Conservation (phyloP, 2,797 vertebrate genomes). For the Sorex maritimensis region DNA sequence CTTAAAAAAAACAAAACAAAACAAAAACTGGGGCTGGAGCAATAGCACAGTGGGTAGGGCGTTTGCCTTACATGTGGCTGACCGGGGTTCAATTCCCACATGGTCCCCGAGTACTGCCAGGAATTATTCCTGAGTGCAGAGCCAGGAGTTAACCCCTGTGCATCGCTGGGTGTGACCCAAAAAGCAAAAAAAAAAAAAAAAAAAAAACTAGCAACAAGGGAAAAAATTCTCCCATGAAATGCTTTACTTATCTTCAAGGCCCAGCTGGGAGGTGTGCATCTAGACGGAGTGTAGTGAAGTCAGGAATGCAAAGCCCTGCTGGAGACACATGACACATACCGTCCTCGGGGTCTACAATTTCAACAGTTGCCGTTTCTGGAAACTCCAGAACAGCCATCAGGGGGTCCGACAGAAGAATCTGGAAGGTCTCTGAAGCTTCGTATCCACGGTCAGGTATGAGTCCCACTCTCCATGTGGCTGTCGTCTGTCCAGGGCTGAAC, state of each 20-base stretch:
- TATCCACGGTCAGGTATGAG: constrained; percentile 94
- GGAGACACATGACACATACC: constrained; percentile 88
- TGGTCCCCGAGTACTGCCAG: too few species aligned
- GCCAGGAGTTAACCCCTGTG: too few species aligned
- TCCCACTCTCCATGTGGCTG: constrained; percentile 93
- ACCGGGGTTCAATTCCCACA: too few species aligned
- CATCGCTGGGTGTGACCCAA: too few species aligned
- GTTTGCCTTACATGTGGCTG: too few species aligned
- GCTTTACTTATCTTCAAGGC: background rate
- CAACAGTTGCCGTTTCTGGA: constrained; percentile 91
- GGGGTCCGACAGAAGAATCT: constrained; percentile 94
- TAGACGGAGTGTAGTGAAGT: too few species aligned
- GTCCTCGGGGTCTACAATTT: constrained; percentile 95
- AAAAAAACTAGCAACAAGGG: background rate
- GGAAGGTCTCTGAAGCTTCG: constrained; percentile 94
- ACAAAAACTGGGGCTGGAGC: background rate
- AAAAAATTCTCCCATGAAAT: background rate
- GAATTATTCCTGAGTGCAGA: too few species aligned
- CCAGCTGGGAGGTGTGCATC: background rate
- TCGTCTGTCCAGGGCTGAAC: constrained; percentile 95
- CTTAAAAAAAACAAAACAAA: too few species aligned
- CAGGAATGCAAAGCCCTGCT: background rate
- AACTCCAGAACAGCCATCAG: constrained; percentile 94
- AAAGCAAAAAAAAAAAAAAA: too few species aligned
- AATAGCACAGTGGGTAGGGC: too few species aligned